Percentiles rank a stretch among this genome's conserved stretches.
phyloP scores from a whole-genome alignment of 2,888 invertebrate genomes.

The Atrina japonica region DNA sequence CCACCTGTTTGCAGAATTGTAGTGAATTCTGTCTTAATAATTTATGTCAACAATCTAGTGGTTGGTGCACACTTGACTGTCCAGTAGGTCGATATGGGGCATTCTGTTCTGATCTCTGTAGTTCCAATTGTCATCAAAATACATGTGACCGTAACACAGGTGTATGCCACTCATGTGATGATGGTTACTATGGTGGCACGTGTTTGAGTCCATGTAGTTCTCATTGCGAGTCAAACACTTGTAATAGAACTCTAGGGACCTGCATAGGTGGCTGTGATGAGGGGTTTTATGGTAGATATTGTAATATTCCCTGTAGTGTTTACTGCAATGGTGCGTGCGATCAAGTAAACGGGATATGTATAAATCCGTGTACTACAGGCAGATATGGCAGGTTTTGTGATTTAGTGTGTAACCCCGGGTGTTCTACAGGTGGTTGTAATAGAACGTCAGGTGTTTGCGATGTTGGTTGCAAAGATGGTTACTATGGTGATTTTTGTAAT shows the following conservation, averaged over 20 bases:
- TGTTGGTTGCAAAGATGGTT: slow-evolving; percentile 23
- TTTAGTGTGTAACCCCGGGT: slow-evolving; percentile 3
- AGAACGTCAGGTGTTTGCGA: slow-evolving; percentile 5
- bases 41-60: slow-evolving; percentile 10
- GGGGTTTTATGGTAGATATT: slow-evolving; percentile 29
- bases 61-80: slow-evolving; percentile 17
- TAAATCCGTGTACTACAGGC: slow-evolving; percentile 23
- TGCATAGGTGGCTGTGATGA: slow-evolving; percentile 26
- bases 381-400: slow-evolving; percentile 17
- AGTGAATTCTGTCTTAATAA: not conserved
- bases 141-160: slow-evolving; percentile 24
- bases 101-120: slow-evolving; percentile 18
- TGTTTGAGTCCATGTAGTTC: slow-evolving; percentile 27
- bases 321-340: slow-evolving; percentile 23
- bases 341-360: slow-evolving; percentile 18
- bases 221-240: slow-evolving; percentile 18
- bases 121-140: slow-evolving; percentile 18
- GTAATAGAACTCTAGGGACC: slow-evolving; percentile 12
- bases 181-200: slow-evolving; percentile 30
- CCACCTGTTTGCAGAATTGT: slow-evolving; percentile 18
- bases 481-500: slow-evolving; percentile 30
- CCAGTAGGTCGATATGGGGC: slow-evolving; percentile 22
- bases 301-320: slow-evolving; percentile 7
- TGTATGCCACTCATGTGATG: slow-evolving; percentile 25
- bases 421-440: slow-evolving; percentile 4